Evolutionary conservation across 2,113 vertebrate genomes (phyloP).

Genomic region (Columba livia): DNA sequence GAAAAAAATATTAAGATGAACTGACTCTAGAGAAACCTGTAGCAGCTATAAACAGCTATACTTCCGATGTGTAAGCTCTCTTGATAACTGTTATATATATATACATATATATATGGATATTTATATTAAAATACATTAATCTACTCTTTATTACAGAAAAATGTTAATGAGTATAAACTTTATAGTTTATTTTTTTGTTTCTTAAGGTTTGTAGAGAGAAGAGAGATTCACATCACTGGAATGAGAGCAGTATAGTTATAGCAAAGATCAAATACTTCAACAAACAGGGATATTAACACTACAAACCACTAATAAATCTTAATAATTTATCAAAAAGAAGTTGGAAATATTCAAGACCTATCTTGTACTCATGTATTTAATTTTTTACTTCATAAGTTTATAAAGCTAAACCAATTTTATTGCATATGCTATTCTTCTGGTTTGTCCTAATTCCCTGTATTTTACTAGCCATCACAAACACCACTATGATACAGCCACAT

Average conservation of each 20-base stretch:
- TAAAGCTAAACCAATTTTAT: background rate
- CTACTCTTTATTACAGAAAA: background rate
- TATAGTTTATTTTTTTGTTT: background rate
- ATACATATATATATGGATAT: background rate
- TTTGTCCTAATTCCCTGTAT: background rate
- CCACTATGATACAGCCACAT: background rate
- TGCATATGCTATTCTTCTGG: background rate
- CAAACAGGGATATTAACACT: background rate
- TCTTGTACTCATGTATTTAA: background rate
- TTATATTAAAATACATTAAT: background rate
- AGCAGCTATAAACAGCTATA: background rate
- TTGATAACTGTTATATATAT: background rate
- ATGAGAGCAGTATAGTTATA: background rate
- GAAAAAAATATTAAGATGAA: background rate
- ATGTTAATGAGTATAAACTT: background rate
- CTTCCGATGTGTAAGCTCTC: background rate
- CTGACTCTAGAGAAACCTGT: background rate
- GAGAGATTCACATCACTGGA: background rate
- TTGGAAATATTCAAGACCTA: background rate
- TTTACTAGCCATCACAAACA: background rate
- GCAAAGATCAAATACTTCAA: background rate
- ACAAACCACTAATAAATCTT: background rate
- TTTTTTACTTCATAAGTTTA: background rate
- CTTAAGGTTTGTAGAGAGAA: background rate
- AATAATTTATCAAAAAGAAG: background rate